Evolutionary conservation across 2,797 vertebrate species (phyloP).

Genomic region (Clamator glandarius): DNA sequence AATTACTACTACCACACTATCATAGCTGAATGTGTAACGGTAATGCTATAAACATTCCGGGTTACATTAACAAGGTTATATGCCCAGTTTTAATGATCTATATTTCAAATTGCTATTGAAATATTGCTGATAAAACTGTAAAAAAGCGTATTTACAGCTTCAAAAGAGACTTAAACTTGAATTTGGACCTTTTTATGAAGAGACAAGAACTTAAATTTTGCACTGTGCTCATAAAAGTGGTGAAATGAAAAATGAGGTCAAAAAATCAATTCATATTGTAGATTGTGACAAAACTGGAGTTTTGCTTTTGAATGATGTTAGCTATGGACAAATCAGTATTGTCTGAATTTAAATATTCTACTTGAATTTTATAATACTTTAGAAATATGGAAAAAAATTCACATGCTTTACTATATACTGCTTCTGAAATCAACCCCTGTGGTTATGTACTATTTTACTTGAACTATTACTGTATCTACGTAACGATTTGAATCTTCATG

Average conservation of each 20-base stretch:
- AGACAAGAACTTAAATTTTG: background rate
- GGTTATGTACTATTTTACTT: conserved; percentile 5
- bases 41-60: background rate
- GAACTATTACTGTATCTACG: conserved; percentile 1
- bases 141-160: background rate
- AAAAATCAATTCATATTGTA: background rate
- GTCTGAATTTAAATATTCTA: background rate
- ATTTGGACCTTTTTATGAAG: background rate
- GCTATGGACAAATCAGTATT: background rate
- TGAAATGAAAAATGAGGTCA: background rate
- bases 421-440: conserved; percentile 29
- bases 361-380: background rate
- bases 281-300: background rate
- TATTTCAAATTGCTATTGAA: background rate
- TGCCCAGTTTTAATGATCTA: background rate
- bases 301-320: background rate
- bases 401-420: background rate
- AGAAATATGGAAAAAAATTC: background rate
- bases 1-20: background rate
- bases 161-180: background rate
- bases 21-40: background rate
- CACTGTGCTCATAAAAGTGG: background rate
- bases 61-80: background rate
- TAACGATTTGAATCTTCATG: conserved; percentile 49
- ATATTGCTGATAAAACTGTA: background rate